Base-by-base conservation (phyloP, 2,888 invertebrate genomes). In the Sphecodes monilicornis region DNA sequence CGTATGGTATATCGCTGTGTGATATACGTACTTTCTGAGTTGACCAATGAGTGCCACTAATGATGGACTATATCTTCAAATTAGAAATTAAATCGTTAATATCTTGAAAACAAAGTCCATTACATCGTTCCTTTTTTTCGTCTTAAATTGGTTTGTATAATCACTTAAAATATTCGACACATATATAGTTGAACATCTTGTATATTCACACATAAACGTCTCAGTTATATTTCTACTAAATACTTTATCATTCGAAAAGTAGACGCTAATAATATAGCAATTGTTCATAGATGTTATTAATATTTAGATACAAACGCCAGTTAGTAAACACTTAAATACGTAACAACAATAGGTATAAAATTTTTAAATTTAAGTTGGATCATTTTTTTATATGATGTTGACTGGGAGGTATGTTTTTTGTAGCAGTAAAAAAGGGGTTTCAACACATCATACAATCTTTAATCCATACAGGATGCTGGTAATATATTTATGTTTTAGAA, bases 201-300 rank as follows among this genome's bases (percentile, higher is more conserved):
- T 66, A 66, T 66, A 29, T 32, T 60, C 76, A 50, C 41, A 72
- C 54, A 74, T 32, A 82, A 13, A 41, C 68, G 60, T 77, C 22
- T 79, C 39, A 64, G 57, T 74, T 81, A 78, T 78, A 43, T 71
- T 71, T 26, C 39, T 32, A 50, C 26, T 36, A 26, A 46, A 68
- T 22, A 39, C 50, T 50, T 68, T 41, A 29, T 68, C 22, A 39
- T 60, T 71, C 39, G 18, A 46, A 43, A 39, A 76, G 11, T 71
- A 76, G 32, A 43, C 43, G 64, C 68, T 79, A 72, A 32, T 68
- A 39, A 26, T 68, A 39, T 73, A 74, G 73, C 78, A 74, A 50
- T 60, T 79, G 71, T 46, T 68, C 69, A 76, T 76, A 22, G 18
- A 36, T 78, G 69, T 78, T 72, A 76, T 78, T 74, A 64, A 78